Evolutionary conservation across 2,797 vertebrate species (phyloP).

Genomic region (Clangula hyemalis): DNA sequence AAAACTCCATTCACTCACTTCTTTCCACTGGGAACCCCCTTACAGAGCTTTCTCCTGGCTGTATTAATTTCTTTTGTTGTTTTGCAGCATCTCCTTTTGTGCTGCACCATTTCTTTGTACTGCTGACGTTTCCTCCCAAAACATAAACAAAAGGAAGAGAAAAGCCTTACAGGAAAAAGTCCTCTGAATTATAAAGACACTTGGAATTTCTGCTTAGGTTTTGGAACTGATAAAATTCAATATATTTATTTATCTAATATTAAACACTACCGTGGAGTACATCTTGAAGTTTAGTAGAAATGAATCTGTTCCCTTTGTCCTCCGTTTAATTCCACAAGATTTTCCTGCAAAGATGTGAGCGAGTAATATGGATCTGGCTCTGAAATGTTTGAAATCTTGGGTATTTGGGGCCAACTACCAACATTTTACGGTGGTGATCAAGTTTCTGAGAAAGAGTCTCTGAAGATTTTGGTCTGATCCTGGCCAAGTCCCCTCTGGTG

Average conservation of each 20-base stretch:
- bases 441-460: not conserved
- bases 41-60: not conserved
- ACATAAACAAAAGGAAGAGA: not conserved
- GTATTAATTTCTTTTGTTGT: slow-evolving; percentile 30
- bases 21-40: not conserved
- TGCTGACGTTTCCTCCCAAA: not conserved
- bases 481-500: not conserved
- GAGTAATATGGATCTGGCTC: not conserved
- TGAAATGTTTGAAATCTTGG: not conserved
- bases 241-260: not conserved
- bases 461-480: slow-evolving; percentile 3
- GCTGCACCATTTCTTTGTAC: slow-evolving; percentile 3
- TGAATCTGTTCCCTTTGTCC: not conserved
- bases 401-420: not conserved
- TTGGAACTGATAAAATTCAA: not conserved
- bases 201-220: slow-evolving; percentile 1
- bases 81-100: slow-evolving; percentile 7
- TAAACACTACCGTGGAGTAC: not conserved
- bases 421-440: not conserved
- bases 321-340: not conserved
- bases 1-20: not conserved
- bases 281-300: not conserved
- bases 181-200: not conserved
- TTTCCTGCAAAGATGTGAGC: not conserved
- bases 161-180: not conserved